A percentile compares a stretch with the other conserved stretches of the same genome.
Evolutionary conservation across 2,113 vertebrate genomes (phyloP).

Genomic region (Tapirus terrestris): DNA sequence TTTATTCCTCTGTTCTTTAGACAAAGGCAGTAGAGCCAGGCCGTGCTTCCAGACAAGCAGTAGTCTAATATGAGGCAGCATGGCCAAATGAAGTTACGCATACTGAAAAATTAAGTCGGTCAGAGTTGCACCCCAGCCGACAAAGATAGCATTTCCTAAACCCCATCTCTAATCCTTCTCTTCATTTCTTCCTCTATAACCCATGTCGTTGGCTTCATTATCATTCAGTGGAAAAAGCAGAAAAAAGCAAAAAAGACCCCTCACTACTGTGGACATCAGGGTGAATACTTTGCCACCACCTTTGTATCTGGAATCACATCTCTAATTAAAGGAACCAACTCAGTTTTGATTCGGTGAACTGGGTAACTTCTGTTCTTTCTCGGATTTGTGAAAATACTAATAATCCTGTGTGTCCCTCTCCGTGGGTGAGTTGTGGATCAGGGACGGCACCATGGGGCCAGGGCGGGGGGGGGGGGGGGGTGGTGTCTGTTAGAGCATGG

Average conservation of each 20-base stretch:
- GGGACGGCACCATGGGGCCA: too few species aligned
- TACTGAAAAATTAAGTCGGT: background rate
- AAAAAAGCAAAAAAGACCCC: background rate
- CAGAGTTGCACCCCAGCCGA: background rate
- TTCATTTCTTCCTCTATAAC: conserved; percentile 56
- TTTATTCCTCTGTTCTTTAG: background rate
- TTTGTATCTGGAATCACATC: conserved; percentile 62
- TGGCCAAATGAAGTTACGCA: background rate
- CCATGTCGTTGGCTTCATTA: background rate
- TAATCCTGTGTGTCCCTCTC: background rate
- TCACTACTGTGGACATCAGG: background rate
- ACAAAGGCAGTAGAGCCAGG: background rate
- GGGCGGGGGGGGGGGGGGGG: background rate
- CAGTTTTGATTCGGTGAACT: background rate
- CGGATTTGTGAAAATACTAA: conserved; percentile 25
- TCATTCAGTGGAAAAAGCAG: conserved; percentile 40
- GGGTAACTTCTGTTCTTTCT: conserved; percentile 6
- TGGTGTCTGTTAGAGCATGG: background rate
- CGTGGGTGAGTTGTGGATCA: background rate
- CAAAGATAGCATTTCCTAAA: conserved; percentile 5
- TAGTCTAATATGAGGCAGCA: background rate
- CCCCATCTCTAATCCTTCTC: background rate
- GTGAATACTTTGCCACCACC: conserved; percentile 22
- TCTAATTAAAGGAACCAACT: conserved; percentile 63
- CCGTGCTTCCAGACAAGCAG: background rate